Evolutionary conservation across 2,113 vertebrate genomes (phyloP), one percentile per base, ranked within the genome.

Genomic region (Setophaga coronata): DNA sequence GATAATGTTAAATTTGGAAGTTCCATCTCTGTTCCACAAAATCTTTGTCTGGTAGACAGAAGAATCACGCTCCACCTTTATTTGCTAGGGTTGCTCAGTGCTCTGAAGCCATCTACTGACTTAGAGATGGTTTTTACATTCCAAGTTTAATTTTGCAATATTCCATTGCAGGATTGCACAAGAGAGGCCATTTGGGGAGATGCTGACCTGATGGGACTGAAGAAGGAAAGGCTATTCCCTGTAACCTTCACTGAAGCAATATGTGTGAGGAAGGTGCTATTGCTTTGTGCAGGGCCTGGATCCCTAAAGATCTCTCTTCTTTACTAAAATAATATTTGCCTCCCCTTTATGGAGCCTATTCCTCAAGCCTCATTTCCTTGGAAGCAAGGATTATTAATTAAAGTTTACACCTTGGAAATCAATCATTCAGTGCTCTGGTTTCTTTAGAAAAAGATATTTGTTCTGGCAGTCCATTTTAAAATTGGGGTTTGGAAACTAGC

Each of bases 401-500:
- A 90, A 92, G 56, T 90, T 86, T 90, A 53, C 79, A 69, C 67
- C 79, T 70, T 87, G 90, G 82, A 94, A 94, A 93, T 93, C 76
- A 93, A 84, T 78, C 51, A 78, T 51, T 73, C 7, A 0, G 40
- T 71, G 71, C 67, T 92, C 60, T 88, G 71, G 26, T 61, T 95
- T 74, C 88, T 81, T 95, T 92, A 71, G 64, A 76, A 79, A 90
- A 89, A 74, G 21, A 9, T 79, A 90, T 90, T 80, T 92, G 60
- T 95, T 93, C 78, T 89, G 72, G 76, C 69, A 86, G 47, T 60
- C 80, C 81, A 43, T 83, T 96, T 95, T 67, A 83, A 94, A 96
- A 92, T 93, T 81, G 2, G 10, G 40, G 20, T 74, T 93, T 90
- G 77, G 76, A 89, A 91, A 93, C 71, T 53, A 96, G 76, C 80